Evolutionary conservation across 2,888 invertebrate species (phyloP).

Genomic region (Taenaris catops): DNA sequence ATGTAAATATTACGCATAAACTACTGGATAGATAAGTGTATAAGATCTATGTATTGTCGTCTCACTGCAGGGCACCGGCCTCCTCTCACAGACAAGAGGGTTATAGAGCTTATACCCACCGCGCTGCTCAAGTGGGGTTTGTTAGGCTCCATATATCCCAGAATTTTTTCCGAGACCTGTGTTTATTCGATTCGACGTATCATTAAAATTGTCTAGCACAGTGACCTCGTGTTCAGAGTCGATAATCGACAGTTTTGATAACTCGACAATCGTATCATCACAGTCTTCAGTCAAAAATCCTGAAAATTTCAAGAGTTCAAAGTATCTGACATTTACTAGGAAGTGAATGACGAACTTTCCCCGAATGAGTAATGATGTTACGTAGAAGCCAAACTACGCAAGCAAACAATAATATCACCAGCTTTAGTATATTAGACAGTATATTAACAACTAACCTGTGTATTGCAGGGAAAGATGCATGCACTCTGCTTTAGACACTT

Average conservation of each 20-base stretch:
- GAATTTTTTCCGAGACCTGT: no score
- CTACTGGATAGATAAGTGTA: no score
- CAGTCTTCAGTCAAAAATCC: slow-evolving; percentile 77
- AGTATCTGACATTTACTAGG: slow-evolving; percentile 66
- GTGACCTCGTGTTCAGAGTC: slow-evolving; percentile 65
- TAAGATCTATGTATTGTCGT: no score
- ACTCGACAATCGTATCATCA: slow-evolving; percentile 77
- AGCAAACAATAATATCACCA: slow-evolving; percentile 21
- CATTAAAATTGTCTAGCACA: slow-evolving; percentile 63
- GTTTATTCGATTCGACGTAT: slow-evolving; percentile 48
- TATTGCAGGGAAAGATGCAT: slow-evolving; percentile 80
- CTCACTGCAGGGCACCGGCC: no score
- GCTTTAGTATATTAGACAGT: slow-evolving; percentile 11
- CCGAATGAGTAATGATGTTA: slow-evolving; percentile 55
- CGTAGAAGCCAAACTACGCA: slow-evolving; percentile 40
- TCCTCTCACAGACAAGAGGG: no score
- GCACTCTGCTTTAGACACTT: slow-evolving; percentile 79
- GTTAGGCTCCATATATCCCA: no score
- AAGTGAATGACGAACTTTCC: slow-evolving; percentile 70
- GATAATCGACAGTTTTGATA: slow-evolving; percentile 74
- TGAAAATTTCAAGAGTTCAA: slow-evolving; percentile 41
- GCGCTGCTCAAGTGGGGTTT: no score
- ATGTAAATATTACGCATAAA: no score
- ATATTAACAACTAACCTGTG: slow-evolving; percentile 60
- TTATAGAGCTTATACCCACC: no score